These are phyloP conservation scores for Trichoplusia ni DNA, from an alignment of 1,140 invertebrate genomes.

Conservation along the genomic window DNA sequence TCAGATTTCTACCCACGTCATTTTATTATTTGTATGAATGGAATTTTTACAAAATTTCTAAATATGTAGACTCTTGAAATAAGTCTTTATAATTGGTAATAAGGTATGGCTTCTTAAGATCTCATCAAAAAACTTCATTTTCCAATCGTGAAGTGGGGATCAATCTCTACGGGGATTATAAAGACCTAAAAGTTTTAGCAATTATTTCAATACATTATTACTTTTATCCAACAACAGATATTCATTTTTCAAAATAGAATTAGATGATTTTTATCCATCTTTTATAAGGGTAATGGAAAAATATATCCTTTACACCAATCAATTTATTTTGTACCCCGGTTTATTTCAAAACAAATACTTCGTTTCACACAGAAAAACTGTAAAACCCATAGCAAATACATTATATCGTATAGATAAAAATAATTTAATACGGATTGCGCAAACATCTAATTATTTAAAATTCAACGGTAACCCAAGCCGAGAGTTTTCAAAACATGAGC, in stretches of 20 bases:
- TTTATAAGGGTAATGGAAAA: no score
- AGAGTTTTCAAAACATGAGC: constrained; percentile 25
- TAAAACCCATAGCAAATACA: constrained; percentile 1
- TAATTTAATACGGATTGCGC: constrained; percentile 16
- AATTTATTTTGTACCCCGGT: no score
- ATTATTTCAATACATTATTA: not conserved
- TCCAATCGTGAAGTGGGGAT: no score
- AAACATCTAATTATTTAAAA: constrained; percentile 28
- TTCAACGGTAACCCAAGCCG: constrained; percentile 21
- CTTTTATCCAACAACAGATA: no score
- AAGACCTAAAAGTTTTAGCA: not conserved
- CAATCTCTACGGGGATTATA: not conserved
- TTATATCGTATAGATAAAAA: constrained; percentile 12
- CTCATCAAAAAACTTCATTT: no score
- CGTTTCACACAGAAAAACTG: not conserved
- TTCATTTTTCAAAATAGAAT: no score
- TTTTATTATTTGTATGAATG: not conserved
- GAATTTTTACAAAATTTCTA: not conserved
- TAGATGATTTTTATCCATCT: no score
- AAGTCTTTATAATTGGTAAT: no score
- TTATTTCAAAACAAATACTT: not conserved
- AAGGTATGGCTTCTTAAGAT: no score
- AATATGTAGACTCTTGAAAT: constrained; percentile 1
- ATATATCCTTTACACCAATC: no score
- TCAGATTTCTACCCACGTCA: not conserved